Conservation (phyloP, 1,140 invertebrate genomes). For the Steinernema khuongi region DNA sequence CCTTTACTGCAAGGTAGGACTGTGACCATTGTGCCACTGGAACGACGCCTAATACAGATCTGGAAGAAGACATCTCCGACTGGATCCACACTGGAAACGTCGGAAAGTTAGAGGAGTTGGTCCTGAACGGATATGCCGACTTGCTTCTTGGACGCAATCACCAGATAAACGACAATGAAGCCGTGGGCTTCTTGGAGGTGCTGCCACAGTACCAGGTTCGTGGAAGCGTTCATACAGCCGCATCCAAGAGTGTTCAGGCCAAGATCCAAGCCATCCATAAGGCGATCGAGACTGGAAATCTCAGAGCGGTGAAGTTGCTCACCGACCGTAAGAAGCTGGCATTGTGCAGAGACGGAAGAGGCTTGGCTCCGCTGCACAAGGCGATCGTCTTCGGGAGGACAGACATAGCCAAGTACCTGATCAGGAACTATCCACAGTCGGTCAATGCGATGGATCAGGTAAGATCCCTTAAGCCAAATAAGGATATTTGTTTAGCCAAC, state of each 20-base stretch:
- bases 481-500: no score
- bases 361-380: conserved; percentile 85
- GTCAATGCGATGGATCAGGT: conserved; percentile 59
- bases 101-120: conserved; percentile 79
- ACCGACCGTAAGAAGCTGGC: conserved; percentile 84
- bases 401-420: conserved; percentile 69
- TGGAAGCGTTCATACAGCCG: background rate
- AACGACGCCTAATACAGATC: conserved; percentile 33
- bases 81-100: conserved; percentile 73
- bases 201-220: conserved; percentile 81
- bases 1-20: conserved; percentile 49
- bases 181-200: conserved; percentile 81
- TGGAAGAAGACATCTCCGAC: conserved; percentile 65
- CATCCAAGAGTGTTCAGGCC: conserved; percentile 64
- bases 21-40: background rate
- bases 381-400: conserved; percentile 88
- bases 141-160: conserved; percentile 71
- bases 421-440: conserved; percentile 72
- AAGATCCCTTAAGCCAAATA: no score
- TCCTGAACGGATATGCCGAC: conserved; percentile 77
- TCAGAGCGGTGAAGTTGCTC: conserved; percentile 75
- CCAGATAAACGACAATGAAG: conserved; percentile 65
- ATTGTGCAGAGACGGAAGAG: conserved; percentile 69
- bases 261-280: conserved; percentile 81
- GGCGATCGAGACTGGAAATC: conserved; percentile 76